These are phyloP conservation scores for Eustalomyia histrio DNA, from an alignment of 2,888 invertebrate genomes.

Conservation along the genomic window DNA sequence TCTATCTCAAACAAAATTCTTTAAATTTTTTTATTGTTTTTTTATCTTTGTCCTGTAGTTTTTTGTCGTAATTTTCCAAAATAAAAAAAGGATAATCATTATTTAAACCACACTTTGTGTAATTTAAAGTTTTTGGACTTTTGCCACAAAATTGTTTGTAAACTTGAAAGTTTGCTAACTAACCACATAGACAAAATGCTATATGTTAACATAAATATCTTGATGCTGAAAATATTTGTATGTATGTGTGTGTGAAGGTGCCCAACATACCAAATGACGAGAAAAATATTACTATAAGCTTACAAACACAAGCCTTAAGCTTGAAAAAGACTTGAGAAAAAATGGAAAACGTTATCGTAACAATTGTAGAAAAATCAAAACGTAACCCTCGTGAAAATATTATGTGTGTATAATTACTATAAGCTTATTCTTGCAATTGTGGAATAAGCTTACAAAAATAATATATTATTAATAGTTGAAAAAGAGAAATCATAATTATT, in stretches of 20 bases:
- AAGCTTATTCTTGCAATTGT: no score
- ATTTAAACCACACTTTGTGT: slow-evolving; percentile 65
- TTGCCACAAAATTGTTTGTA: slow-evolving; percentile 64
- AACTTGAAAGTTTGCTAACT: slow-evolving; percentile 63
- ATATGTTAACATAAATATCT: slow-evolving; percentile 47
- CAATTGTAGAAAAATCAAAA: no score
- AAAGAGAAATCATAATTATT: no score
- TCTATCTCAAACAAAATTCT: neutral
- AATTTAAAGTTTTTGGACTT: slow-evolving; percentile 65
- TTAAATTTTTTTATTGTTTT: slow-evolving; percentile 46
- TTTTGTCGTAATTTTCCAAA: neutral
- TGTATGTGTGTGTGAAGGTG: slow-evolving; percentile 13
- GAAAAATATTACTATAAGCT: no score
- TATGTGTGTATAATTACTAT: no score
- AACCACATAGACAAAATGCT: slow-evolving; percentile 64
- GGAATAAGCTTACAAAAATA: no score
- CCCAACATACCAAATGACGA: no score
- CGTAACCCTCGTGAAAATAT: no score
- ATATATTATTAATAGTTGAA: no score
- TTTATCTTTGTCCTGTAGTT: slow-evolving; percentile 22
- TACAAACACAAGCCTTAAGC: no score
- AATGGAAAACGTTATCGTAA: no score
- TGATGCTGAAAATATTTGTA: slow-evolving; percentile 23
- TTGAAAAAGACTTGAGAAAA: no score
- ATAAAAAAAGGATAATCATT: slow-evolving; percentile 57